Base-by-base conservation (phyloP, 2,888 invertebrate genomes). In the Polyommatus iphigenia region DNA sequence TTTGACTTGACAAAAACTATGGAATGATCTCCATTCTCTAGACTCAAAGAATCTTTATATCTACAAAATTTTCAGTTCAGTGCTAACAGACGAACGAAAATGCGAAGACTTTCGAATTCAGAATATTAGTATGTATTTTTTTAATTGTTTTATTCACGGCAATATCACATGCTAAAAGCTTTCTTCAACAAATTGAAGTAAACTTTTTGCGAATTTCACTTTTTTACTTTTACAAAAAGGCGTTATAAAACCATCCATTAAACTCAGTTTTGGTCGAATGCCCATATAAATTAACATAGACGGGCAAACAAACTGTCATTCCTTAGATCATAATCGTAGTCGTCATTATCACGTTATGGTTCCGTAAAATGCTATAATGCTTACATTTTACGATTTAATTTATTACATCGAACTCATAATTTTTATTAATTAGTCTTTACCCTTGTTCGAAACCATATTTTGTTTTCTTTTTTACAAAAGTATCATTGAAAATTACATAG, bases 361-460 rank as follows among this genome's bases (percentile, higher is more conserved):
- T 8, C 29, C 29, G 20, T 67, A 67, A 29, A 67, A 67, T 29
- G 29, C 15, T 29, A 67, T 29, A 67, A 67, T 67, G 6, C 67
- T 67, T 0, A 67, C 67, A 29, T 67, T 67, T 67, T 67, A 67
- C 32, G 29, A 15, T 67, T 67, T 67, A 32, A 67, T 67, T 67
- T 67, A 67, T 67, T 15, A 18, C 32, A 67, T 67, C 32, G 15
- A 67, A 67, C 29, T 32, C 67, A 67, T 67, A 32, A 67, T 32
- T 67, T 32, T 67, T 67, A 67, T 67, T 67, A 67, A 67, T 67
- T 67, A 67, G 67, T 67, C 18, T 67, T 29, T 29, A 67, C 67
- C 29, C 29, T 67, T 29, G 67, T 67, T 29, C 29, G 13, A 15
- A 62, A 32, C 6, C 32, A 67, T 67, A 32, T 32, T 67, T 67